Base-by-base conservation (phyloP, 2,113 vertebrate genomes). In the Hippopotamus amphibius region DNA sequence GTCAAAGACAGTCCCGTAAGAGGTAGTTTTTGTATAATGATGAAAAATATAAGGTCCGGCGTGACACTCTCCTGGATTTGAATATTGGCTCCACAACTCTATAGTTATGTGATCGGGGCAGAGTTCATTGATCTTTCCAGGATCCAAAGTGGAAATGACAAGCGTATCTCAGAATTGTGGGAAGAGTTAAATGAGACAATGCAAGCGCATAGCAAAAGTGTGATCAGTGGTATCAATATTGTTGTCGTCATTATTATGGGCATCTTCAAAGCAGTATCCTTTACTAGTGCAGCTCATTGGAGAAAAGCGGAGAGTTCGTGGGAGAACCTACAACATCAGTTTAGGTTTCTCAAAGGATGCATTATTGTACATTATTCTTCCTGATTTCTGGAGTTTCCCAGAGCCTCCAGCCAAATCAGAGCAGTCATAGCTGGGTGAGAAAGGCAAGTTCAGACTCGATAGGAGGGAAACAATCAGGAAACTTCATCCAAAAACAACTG, bases 131-230 rank as follows among this genome's bases (percentile, higher is more conserved):
- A 17, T 33, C 22, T 79, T 72, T 30, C 61, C 28, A 66, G 80
- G 37, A 19, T 77, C 65, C 71, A 33, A 46, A 61, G 6, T 41
- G 33, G 26, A 83, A 90, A 46, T 57, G 55, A 21, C 28, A 22
- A 15, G 11, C 33, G 76, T 16, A 5, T 77, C 72, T 79, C 48
- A 41, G 81, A 21, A 16, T 1, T 2, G 11, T n/a, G 46, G 37
- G 61, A 63, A 90, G 72, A 95, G 77, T 86, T 82, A 53, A 92
- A 66, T 37, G 90, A 92, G 76, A 55, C 28, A 7, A 30, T n/a
- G 57, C 33, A 24, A 61, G 37, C 37, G 72, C 55, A 10, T 13
- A 43, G 95, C 19, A 30, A 89, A 72, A 48, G 26, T 48, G 15
- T 74, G 41, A 61, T 81, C 41, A 61, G 19, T 46, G 65, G 61